Conservation (phyloP, 1,140 invertebrate species). For the Micrasema longulum region DNA sequence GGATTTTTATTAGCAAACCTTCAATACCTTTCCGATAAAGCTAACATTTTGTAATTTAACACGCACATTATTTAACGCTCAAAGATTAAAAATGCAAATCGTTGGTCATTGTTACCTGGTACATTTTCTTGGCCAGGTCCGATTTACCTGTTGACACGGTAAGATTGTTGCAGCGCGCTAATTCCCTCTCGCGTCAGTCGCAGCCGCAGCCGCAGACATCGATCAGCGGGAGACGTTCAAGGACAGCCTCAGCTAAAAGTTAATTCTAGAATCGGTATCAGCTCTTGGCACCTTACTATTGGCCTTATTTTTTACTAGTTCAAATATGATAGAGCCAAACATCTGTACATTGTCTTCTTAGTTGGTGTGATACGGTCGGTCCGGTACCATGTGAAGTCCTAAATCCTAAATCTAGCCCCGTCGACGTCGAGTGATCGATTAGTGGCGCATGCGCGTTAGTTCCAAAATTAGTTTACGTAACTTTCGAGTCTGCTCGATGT, state of each 20-base stretch:
- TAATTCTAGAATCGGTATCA: conserved; percentile 53
- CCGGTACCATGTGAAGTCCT: conserved; percentile 44
- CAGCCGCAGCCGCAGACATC: background rate
- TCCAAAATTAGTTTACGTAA: conserved; percentile 3
- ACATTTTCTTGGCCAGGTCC: background rate
- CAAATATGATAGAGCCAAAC: conserved; percentile 64
- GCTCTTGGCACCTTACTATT: conserved; percentile 65
- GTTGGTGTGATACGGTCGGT: conserved; percentile 53
- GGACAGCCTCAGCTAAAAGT: conserved; percentile 43
- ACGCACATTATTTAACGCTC: too few relatives aligned
- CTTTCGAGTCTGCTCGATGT: background rate
- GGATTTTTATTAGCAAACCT: too few relatives aligned
- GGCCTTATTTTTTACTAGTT: conserved; percentile 68
- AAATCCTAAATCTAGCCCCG: background rate
- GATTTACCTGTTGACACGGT: background rate
- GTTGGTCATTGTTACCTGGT: too few relatives aligned
- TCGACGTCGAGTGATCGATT: too few relatives aligned
- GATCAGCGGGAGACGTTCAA: conserved; percentile 31
- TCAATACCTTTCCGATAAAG: too few relatives aligned
- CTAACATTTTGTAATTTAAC: too few relatives aligned
- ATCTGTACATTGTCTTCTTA: conserved; percentile 62
- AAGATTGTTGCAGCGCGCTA: background rate
- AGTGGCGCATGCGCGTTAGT: background rate
- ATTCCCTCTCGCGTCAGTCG: background rate
- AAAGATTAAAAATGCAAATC: too few relatives aligned